Percentiles rank a stretch among this genome's conserved stretches.
Conservation (phyloP, 2,888 invertebrate species). For the Mechanitis mazaeus region DNA sequence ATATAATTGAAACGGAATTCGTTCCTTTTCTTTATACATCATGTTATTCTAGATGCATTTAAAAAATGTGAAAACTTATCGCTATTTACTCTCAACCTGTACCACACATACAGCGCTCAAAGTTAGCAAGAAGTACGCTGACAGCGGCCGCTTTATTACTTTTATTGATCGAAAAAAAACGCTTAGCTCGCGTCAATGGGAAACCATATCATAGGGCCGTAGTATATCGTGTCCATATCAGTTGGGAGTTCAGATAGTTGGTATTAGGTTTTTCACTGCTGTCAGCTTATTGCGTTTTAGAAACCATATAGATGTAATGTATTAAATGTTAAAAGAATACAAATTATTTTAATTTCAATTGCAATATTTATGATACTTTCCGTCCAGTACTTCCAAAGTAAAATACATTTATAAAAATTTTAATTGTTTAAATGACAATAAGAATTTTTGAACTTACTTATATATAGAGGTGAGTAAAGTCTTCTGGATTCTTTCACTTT, state of each 20-base stretch:
- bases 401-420: too few relatives aligned
- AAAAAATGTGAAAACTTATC: background rate
- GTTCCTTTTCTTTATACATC: too few relatives aligned
- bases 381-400: too few relatives aligned
- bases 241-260: background rate
- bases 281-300: background rate
- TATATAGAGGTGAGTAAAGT: too few relatives aligned
- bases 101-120: slow-evolving; percentile 14
- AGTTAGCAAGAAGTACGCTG: slow-evolving; percentile 23
- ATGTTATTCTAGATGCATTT: background rate
- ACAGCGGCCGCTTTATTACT: slow-evolving; percentile 10
- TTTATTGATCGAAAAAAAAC: slow-evolving; percentile 7
- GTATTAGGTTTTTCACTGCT: background rate
- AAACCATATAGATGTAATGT: background rate
- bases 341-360: too few relatives aligned
- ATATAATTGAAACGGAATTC: too few relatives aligned
- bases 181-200: slow-evolving; percentile 6
- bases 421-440: too few relatives aligned
- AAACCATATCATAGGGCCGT: background rate
- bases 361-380: too few relatives aligned
- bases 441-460: too few relatives aligned
- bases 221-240: background rate
- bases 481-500: too few relatives aligned
- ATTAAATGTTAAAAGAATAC: too few relatives aligned
- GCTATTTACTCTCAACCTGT: slow-evolving; percentile 6